phyloP scores from a whole-genome alignment of 2,888 invertebrate species.

The Morpho deidamia region DNA sequence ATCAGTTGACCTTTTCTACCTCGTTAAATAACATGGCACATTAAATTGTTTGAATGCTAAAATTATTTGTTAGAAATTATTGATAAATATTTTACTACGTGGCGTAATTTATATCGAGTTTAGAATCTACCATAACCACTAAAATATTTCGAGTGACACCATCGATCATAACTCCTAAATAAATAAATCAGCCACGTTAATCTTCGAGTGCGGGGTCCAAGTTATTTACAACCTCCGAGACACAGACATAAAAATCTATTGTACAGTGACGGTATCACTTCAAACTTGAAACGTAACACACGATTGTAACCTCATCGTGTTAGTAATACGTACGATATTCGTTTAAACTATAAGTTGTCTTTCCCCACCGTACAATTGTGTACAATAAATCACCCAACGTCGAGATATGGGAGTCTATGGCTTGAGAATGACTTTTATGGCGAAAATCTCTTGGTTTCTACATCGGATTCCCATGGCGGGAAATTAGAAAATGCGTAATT shows the following conservation, averaged over 20 bases:
- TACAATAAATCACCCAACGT: slow-evolving; percentile 51
- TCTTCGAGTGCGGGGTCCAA: slow-evolving; percentile 37
- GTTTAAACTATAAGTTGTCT: not conserved
- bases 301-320: not conserved
- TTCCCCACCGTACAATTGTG: slow-evolving; percentile 32
- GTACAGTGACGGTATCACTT: slow-evolving; percentile 22
- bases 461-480: slow-evolving; percentile 51
- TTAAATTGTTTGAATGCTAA: too few relatives aligned
- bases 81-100: not conserved
- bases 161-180: slow-evolving; percentile 61
- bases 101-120: too few relatives aligned
- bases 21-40: too few relatives aligned
- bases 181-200: slow-evolving; percentile 66
- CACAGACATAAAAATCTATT: slow-evolving; percentile 67
- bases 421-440: slow-evolving; percentile 47
- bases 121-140: too few relatives aligned
- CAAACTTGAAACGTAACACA: not conserved
- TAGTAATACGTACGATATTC: not conserved
- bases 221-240: slow-evolving; percentile 67
- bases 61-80: too few relatives aligned
- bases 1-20: too few relatives aligned
- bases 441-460: slow-evolving; percentile 57
- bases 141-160: slow-evolving; percentile 28
- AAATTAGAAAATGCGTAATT: slow-evolving; percentile 20
- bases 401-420: slow-evolving; percentile 25